Conservation (phyloP, 2,797 vertebrate genomes). For the Peromyscus melanophrys region DNA sequence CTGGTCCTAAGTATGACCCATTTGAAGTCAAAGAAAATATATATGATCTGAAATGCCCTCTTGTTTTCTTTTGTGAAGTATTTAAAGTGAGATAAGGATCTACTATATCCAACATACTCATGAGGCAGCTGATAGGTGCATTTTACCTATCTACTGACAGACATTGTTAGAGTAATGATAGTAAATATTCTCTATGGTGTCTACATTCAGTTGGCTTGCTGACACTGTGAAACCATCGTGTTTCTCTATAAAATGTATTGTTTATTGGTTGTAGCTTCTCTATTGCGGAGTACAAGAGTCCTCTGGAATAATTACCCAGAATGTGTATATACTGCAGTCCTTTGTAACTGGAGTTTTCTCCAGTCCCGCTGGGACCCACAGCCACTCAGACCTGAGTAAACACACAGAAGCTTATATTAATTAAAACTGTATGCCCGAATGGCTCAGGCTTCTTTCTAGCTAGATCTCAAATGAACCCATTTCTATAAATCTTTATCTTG, state of each 20-base stretch:
- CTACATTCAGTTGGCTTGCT: conserved; percentile 35
- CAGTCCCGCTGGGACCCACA: no score
- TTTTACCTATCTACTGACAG: neutral
- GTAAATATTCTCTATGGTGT: conserved; percentile 25
- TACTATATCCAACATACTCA: neutral
- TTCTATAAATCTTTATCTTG: no score
- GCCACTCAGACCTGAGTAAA: no score
- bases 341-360: neutral
- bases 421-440: no score
- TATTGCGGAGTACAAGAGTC: neutral
- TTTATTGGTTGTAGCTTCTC: neutral
- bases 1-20: neutral
- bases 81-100: conserved; percentile 40
- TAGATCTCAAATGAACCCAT: no score
- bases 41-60: neutral
- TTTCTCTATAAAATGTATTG: conserved; percentile 44
- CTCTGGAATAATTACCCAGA: neutral
- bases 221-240: conserved; percentile 21
- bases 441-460: no score
- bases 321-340: neutral
- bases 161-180: neutral
- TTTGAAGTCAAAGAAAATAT: conserved; percentile 63
- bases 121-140: neutral
- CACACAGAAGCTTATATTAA: no score
- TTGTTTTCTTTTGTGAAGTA: conserved; percentile 10